Base-by-base conservation (phyloP, 2,797 vertebrate species). In the Sebastes oblongus region DNA sequence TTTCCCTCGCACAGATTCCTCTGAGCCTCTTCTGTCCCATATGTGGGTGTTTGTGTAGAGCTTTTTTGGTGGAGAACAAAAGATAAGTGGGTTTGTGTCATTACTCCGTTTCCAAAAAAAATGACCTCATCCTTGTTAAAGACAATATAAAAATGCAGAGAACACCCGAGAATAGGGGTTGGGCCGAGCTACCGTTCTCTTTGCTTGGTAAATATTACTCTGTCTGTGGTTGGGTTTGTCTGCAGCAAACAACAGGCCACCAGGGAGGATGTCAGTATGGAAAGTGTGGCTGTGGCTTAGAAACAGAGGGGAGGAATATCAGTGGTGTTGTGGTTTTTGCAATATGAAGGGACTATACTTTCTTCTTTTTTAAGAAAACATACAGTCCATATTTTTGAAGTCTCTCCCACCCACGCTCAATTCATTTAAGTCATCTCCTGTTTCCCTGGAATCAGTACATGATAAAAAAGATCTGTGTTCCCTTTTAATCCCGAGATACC, bases 191-290 rank as follows among this genome's bases (percentile, higher is more conserved):
- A 61, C 59, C 18, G 9, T 52, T 52, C 39, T 79, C 52, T 76
- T 72, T 81, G 77, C 77, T 84, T 67, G 79, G 84, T 90, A 91
- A 91, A 91, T 87, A 83, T 84, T 75, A 61, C 89, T 76, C 60
- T 80, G 83, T 84, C 82, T 91, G 86, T 34, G 88, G 85, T 84
- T 39, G 61, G 64, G 80, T 89, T 90, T 86, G 88, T 88, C 91
- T 91, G 83, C 78, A 83, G 91, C 84, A 91, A 92, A 94, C 90
- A 92, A 84, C 80, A 88, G 82, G 66, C 88, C 78, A 82, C 87
- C 72, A 60, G 75, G 74, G 86, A 84, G 73, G 83, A 79, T 81
- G 80, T 84, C 80, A 70, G 76, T 78, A 66, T 88, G 91, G 86
- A 92, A 90, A 91, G 83, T 88, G 78, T 77, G 55, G 78, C 83